Conservation (phyloP, 2,113 vertebrate genomes). For the Euleptes europaea region DNA sequence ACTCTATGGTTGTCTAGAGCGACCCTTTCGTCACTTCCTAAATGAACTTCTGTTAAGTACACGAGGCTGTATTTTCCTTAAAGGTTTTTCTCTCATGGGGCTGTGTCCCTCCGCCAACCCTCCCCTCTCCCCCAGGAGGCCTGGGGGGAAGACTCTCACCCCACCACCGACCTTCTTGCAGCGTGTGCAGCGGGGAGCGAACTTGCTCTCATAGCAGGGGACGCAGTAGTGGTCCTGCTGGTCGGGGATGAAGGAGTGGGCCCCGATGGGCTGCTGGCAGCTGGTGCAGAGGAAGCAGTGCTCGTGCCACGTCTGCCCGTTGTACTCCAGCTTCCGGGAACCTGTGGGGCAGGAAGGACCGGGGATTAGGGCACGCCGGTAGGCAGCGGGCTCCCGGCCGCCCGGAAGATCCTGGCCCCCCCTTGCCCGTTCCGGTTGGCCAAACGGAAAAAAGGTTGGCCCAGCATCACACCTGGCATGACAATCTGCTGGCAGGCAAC, state of each 20-base stretch:
- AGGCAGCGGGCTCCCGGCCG: fast-evolving
- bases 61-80: too few relatives aligned
- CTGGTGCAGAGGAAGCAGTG: conserved; percentile 95
- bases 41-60: too few relatives aligned
- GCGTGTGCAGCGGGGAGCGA: conserved; percentile 93
- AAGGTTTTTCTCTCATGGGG: too few relatives aligned
- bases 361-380: background rate
- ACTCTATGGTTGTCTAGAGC: too few relatives aligned
- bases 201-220: conserved; percentile 96
- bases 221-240: conserved; percentile 97
- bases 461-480: conserved; percentile 90
- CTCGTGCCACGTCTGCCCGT: conserved; percentile 95
- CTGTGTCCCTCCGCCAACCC: background rate
- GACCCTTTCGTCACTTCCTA: background rate
- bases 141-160: too few relatives aligned
- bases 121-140: too few relatives aligned
- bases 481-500: conserved; percentile 93
- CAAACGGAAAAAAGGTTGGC: too few relatives aligned
- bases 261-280: conserved; percentile 95
- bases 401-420: background rate
- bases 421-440: background rate
- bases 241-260: conserved; percentile 97
- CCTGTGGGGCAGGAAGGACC: conserved; percentile 75
- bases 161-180: conserved; percentile 90
- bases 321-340: conserved; percentile 95